Evolutionary conservation across 2,888 invertebrate species (phyloP), one percentile per base, ranked within the genome.

Genomic region (Druceiella hillmani): DNA sequence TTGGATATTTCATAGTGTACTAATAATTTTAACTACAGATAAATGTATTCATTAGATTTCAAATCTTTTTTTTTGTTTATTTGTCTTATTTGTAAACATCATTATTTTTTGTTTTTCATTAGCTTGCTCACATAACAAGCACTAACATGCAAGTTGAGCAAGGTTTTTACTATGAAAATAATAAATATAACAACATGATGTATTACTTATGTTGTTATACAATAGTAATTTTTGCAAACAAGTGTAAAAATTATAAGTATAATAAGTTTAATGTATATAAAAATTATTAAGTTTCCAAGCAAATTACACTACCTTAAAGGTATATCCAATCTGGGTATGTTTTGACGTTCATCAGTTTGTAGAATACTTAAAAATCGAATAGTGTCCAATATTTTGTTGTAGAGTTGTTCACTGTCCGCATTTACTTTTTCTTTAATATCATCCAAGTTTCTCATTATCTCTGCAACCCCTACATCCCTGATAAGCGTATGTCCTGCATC

Each of bases 401-500:
- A 59, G 4, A 60, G 27, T 22, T 61, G 59, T 33, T 56, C 39
- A 28, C 66, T 67, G 49, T 66, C 56, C 11, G 56, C 49, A 24
- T 65, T 57, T 41, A 76, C 55, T 49, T 64, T 72, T 16, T 57
- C 50, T 33, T 59, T 62, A 3, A 73, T 54, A 50, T 62, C 58
- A 29, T 60, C 54, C 17, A 79, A 53, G 50, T 60, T 66, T 9
- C 55, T 49, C 35, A 69, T 47, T 9, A 78, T 55, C 9, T 55
- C 55, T 20, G 55, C 54, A 22, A 66, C 56, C 4, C 75, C 74
- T 53, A 69, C 58, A 50, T 78, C 74, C 50, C 58, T 68, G 9
- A 64, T 62, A 45, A 78, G 62, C 33, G 65, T 65, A 39, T 57
- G 56, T 6, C 78, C 78, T 46, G 66, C 59, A 54, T 74, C 65